Conservation (phyloP, 2,797 vertebrate species). For the Syngnathus rostellatus region DNA sequence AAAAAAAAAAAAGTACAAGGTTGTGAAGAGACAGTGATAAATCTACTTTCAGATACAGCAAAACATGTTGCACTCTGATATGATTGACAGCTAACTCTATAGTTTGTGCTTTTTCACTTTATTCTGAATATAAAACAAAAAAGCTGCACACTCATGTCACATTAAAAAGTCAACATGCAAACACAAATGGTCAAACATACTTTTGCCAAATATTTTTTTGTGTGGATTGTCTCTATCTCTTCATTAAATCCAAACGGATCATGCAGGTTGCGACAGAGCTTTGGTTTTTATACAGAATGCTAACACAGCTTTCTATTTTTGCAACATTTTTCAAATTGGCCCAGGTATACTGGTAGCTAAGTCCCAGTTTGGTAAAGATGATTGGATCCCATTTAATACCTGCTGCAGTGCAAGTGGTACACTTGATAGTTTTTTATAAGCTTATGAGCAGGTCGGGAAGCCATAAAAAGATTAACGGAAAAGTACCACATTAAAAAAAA, state of each 20-base stretch:
- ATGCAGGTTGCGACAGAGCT: background rate
- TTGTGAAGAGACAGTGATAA: background rate
- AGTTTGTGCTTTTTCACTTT: background rate
- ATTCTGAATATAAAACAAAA: slow-evolving; percentile 2
- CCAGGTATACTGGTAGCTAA: background rate
- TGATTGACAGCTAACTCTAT: background rate
- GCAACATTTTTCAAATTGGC: background rate
- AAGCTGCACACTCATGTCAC: background rate
- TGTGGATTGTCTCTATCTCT: background rate
- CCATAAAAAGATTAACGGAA: background rate
- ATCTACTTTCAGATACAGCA: background rate
- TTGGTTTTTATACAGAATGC: background rate
- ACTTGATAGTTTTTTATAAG: background rate
- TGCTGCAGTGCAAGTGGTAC: background rate
- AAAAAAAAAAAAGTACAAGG: background rate
- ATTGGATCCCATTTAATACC: background rate
- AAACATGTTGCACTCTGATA: background rate
- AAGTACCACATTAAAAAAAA: slow-evolving; percentile 1
- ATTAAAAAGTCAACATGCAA: slow-evolving; percentile 2
- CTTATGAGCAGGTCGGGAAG: no score
- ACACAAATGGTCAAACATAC: background rate
- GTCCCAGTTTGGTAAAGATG: background rate
- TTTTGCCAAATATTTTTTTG: background rate
- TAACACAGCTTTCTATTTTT: background rate
- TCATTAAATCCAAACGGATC: background rate